Conservation (phyloP, 2,113 vertebrate species). For the Corythornis vintsioides region DNA sequence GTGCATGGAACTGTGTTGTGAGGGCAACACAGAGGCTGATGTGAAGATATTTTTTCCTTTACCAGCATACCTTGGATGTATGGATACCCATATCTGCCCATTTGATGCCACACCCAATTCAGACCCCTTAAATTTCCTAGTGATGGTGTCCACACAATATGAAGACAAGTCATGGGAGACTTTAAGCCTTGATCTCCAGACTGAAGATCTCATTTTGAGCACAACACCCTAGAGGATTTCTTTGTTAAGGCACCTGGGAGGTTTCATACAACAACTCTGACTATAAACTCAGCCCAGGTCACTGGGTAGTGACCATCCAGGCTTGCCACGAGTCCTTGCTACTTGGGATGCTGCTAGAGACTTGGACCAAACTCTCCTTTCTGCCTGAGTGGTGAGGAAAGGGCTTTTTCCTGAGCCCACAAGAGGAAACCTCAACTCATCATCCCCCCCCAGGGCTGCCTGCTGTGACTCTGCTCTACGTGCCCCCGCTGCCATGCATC, state of each 20-base stretch:
- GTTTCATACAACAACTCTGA: not conserved
- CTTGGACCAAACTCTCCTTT: not conserved
- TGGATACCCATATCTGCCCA: not conserved
- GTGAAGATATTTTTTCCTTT: not conserved
- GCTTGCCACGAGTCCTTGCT: not conserved
- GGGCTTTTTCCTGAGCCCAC: not conserved
- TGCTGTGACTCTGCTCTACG: slow-evolving; percentile 31
- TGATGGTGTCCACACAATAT: not conserved
- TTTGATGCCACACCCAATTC: not conserved
- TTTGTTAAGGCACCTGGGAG: not conserved
- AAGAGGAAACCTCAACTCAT: slow-evolving; percentile 15
- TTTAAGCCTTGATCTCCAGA: not conserved
- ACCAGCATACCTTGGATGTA: not conserved
- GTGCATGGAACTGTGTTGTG: not conserved
- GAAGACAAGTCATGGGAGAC: not conserved
- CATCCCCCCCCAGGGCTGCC: no score
- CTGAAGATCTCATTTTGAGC: not conserved
- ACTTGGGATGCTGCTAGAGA: not conserved
- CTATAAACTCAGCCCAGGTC: not conserved
- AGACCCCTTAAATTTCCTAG: not conserved
- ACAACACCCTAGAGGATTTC: not conserved
- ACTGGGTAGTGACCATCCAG: not conserved
- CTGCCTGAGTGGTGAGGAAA: not conserved
- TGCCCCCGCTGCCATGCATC: slow-evolving; percentile 66
- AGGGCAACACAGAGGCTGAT: not conserved